A percentile compares a stretch with the other conserved stretches of the same genome.
Evolutionary conservation across 2,113 vertebrate genomes (phyloP).

Genomic region (Poecilia latipinna): DNA sequence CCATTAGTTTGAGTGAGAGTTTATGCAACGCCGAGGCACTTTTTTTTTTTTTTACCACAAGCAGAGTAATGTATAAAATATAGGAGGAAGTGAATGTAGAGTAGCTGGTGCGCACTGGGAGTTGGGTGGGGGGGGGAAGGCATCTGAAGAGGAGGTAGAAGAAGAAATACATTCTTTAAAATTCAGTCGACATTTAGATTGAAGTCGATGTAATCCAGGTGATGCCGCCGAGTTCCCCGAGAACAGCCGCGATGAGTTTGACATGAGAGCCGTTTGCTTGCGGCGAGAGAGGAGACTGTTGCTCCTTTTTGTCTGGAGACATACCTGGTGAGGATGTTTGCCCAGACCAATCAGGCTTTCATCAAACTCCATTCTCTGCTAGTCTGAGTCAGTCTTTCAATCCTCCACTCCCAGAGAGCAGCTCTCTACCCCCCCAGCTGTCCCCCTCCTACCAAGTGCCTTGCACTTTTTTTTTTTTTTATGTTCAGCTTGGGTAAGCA

Average conservation of each 20-base stretch:
- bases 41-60: neutral
- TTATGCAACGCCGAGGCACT: slow-evolving; percentile 4
- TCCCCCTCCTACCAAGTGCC: slow-evolving; percentile 19
- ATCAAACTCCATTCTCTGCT: slow-evolving; percentile 60
- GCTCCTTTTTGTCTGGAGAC: slow-evolving; percentile 60
- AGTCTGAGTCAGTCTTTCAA: slow-evolving; percentile 24
- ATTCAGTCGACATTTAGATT: slow-evolving; percentile 44
- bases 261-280: slow-evolving; percentile 54
- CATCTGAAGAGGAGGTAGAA: slow-evolving; percentile 1
- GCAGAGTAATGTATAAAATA: neutral
- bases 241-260: slow-evolving; percentile 53
- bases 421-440: slow-evolving; percentile 13
- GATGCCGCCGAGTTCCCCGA: slow-evolving; percentile 39
- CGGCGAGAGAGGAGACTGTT: slow-evolving; percentile 50
- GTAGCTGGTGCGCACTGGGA: neutral
- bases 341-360: slow-evolving; percentile 72
- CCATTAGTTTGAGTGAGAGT: slow-evolving; percentile 22
- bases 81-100: slow-evolving; percentile 2
- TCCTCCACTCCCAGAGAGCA: slow-evolving; percentile 13
- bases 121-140: too few relatives aligned
- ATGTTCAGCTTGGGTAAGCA: slow-evolving; percentile 40
- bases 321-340: slow-evolving; percentile 67
- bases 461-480: slow-evolving; percentile 37
- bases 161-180: slow-evolving; percentile 13
- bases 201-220: slow-evolving; percentile 22